Evolutionary conservation across 2,888 invertebrate species (phyloP).

Genomic region (Polietes domitor): DNA sequence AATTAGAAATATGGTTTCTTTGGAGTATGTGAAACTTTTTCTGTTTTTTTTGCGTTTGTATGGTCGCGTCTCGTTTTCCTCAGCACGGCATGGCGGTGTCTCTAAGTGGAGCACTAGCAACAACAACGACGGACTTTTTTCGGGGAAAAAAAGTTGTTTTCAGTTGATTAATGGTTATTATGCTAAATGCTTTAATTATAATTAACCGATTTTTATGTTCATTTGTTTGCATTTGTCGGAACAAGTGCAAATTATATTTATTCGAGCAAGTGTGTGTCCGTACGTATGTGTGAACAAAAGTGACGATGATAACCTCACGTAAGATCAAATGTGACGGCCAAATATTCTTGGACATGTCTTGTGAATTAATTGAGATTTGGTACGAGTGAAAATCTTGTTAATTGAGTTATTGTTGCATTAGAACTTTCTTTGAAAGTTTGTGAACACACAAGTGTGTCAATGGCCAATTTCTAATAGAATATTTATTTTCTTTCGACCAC

Average conservation of each 20-base stretch:
- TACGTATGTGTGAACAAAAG: no score
- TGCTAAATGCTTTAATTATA: slow-evolving; percentile 32
- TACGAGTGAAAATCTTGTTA: neutral
- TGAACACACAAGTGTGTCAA: neutral
- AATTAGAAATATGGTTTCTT: neutral
- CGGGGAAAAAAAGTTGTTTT: neutral
- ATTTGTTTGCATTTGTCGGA: slow-evolving; percentile 19
- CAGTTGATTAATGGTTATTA: slow-evolving; percentile 50
- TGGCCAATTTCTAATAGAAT: no score
- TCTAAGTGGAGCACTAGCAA: slow-evolving; percentile 43
- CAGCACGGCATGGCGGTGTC: neutral
- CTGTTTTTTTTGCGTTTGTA: neutral
- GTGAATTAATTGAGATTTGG: neutral
- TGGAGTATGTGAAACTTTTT: slow-evolving; percentile 19
- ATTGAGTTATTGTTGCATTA: neutral
- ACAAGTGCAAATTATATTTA: slow-evolving; percentile 27
- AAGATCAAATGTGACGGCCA: no score
- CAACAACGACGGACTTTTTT: slow-evolving; percentile 7
- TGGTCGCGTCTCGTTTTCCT: no score
- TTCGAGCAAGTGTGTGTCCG: no score
- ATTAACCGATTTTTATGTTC: slow-evolving; percentile 29
- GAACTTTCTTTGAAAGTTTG: neutral
- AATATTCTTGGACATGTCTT: neutral
- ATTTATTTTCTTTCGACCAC: no score
- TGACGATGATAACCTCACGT: no score